Conservation (phyloP, 2,888 invertebrate species). For the Eupithecia abbreviata region DNA sequence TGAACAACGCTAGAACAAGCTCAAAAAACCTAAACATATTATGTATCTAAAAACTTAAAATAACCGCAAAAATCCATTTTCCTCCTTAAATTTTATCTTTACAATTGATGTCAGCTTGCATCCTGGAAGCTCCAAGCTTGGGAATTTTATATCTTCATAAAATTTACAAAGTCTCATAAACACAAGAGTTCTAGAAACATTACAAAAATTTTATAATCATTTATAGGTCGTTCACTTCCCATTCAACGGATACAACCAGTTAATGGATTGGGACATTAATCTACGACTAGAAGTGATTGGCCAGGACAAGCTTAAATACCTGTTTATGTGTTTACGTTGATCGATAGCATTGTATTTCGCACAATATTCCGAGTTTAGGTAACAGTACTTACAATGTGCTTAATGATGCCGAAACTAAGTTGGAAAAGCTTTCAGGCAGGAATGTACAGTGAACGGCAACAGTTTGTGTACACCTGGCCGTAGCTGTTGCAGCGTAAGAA, state of each 20-base stretch:
- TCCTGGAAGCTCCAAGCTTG: conserved; percentile 49
- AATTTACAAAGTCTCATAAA: conserved; percentile 21
- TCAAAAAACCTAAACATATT: conserved; percentile 17
- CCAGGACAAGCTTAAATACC: conserved; percentile 14
- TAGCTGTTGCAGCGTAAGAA: not conserved
- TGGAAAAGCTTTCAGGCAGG: conserved; percentile 1
- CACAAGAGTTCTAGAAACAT: conserved; percentile 4
- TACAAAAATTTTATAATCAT: conserved; percentile 9
- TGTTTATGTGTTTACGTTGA: conserved; percentile 8
- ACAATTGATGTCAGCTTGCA: conserved; percentile 48
- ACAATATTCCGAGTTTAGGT: not conserved
- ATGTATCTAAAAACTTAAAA: not conserved
- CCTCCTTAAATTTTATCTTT: conserved; percentile 52
- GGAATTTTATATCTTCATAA: conserved; percentile 28
- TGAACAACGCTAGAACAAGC: conserved; percentile 1
- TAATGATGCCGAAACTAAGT: not conserved
- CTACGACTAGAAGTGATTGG: conserved; percentile 13
- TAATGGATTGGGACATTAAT: conserved; percentile 27
- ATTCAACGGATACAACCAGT: conserved; percentile 23
- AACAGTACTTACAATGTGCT: not conserved
- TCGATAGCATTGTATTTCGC: not conserved
- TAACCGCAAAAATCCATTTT: conserved; percentile 19
- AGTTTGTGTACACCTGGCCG: not conserved
- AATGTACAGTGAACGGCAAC: not conserved
- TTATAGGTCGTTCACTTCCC: conserved; percentile 28